Conservation (phyloP, 2,888 invertebrate species). For the Deladenus siricidicola region DNA sequence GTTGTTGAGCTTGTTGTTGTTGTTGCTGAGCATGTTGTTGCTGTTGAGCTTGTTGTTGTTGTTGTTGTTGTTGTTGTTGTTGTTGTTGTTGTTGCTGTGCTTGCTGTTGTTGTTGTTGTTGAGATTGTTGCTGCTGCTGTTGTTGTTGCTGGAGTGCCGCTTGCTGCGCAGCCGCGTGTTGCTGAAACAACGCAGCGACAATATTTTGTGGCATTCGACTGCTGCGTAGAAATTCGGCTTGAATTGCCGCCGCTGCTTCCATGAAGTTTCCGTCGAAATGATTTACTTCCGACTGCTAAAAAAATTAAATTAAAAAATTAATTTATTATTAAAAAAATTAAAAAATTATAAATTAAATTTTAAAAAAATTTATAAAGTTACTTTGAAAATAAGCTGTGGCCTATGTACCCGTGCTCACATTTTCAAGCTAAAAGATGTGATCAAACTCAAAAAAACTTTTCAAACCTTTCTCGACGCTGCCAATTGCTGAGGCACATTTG, state of each 20-base stretch:
- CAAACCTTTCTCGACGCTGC: background rate
- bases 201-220: background rate
- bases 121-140: conserved; percentile 7
- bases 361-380: too few species aligned
- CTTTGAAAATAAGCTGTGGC: too few species aligned
- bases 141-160: conserved; percentile 3
- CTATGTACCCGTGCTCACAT: too few species aligned
- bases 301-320: too few species aligned
- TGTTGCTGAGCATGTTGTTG: conserved; percentile 13
- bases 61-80: conserved; percentile 11
- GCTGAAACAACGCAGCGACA: background rate
- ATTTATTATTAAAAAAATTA: too few species aligned
- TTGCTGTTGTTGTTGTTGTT: conserved; percentile 2
- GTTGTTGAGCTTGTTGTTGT: conserved; percentile 9
- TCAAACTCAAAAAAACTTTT: too few species aligned
- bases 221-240: background rate
- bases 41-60: conserved; percentile 3
- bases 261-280: background rate
- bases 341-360: too few species aligned
- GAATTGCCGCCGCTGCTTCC: background rate
- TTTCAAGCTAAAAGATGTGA: too few species aligned
- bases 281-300: background rate
- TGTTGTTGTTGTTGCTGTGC: background rate
- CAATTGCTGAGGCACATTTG: background rate
- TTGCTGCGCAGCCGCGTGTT: background rate